Conservation (phyloP, 2,797 vertebrate genomes). For the Protonibea diacanthus region DNA sequence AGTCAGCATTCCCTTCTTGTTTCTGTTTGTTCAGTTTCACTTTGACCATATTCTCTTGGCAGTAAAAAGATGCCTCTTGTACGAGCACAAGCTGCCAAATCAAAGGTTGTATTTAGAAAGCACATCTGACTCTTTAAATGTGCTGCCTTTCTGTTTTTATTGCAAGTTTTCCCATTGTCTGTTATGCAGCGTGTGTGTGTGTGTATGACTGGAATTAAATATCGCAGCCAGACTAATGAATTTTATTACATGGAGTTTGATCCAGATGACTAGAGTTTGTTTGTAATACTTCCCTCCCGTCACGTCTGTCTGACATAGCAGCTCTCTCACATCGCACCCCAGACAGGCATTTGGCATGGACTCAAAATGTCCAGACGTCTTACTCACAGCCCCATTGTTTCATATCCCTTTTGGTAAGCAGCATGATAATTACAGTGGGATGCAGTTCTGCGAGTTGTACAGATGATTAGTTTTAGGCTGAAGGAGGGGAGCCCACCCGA, state of each 20-base stretch:
- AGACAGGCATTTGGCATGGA: conserved; percentile 82
- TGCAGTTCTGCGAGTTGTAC: conserved; percentile 62
- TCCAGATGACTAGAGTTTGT: conserved; percentile 72
- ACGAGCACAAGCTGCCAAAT: conserved; percentile 33
- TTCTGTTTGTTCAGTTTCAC: conserved; percentile 24
- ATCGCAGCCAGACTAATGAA: conserved; percentile 75
- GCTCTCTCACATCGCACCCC: conserved; percentile 73
- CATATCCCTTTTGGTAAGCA: conserved; percentile 77
- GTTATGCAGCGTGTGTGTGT: not conserved
- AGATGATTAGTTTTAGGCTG: conserved; percentile 66
- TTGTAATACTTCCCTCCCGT: conserved; percentile 72
- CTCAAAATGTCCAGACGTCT: conserved; percentile 85
- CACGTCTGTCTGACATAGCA: conserved; percentile 75
- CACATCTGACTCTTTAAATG: conserved; percentile 56
- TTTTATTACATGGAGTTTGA: conserved; percentile 66
- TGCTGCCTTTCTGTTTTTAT: conserved; percentile 53
- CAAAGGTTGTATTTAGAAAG: conserved; percentile 48
- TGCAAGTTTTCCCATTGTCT: conserved; percentile 57
- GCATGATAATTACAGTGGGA: conserved; percentile 78
- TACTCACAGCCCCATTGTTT: conserved; percentile 85
- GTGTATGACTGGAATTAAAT: conserved; percentile 66
- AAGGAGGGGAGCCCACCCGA: conserved; percentile 62
- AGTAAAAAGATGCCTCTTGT: conserved; percentile 25
- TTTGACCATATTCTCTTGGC: conserved; percentile 40
- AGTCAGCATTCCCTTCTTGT: not conserved